Evolutionary conservation across 2,797 vertebrate species (phyloP).

Genomic region (Lacerta viridis): DNA sequence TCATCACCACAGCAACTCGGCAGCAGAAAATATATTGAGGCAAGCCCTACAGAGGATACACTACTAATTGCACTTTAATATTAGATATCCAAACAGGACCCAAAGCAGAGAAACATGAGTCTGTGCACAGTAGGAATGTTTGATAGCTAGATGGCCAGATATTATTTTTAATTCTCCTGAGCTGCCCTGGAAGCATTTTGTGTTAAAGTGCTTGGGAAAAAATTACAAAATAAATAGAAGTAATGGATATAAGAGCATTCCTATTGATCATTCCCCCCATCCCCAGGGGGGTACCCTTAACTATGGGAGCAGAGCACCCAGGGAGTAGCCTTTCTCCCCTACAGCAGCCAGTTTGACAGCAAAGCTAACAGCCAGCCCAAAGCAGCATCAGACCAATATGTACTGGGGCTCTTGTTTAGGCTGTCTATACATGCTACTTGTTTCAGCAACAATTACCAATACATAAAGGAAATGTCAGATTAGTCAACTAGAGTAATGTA

Average conservation of each 20-base stretch:
- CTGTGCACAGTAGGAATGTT: neutral
- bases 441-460: neutral
- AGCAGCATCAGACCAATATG: neutral
- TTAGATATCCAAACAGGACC: slow-evolving; percentile 48
- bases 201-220: neutral
- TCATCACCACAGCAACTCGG: slow-evolving; percentile 71
- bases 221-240: neutral
- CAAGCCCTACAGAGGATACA: slow-evolving; percentile 72
- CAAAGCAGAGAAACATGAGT: neutral
- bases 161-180: neutral
- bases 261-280: neutral
- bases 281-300: neutral
- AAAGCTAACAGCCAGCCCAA: neutral
- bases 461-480: neutral
- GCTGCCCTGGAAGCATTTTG: neutral
- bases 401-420: neutral
- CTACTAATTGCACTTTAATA: slow-evolving; percentile 74
- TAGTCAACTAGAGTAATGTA: no score
- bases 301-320: neutral
- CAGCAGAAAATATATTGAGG: slow-evolving; percentile 72
- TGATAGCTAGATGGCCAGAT: neutral
- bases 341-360: neutral
- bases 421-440: no score
- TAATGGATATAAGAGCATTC: neutral
- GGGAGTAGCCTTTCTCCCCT: neutral